Base-by-base conservation (phyloP, 2,113 vertebrate species). In the Lophius piscatorius region DNA sequence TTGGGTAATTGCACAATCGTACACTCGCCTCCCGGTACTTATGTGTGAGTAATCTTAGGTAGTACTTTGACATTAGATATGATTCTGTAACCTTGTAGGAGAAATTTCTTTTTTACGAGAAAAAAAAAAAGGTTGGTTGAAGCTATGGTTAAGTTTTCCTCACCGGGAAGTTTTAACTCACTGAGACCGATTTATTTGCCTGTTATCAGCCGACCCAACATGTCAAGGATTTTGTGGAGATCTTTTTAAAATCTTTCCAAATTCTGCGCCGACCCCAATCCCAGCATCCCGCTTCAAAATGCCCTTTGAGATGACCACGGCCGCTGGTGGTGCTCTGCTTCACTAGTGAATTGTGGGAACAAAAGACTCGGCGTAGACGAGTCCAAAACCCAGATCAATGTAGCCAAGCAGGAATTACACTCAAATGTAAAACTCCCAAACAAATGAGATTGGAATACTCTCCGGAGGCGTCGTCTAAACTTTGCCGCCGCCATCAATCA, bases 381-480 rank as follows among this genome's bases (percentile, higher is more conserved):
- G 10, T 59, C 71, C 39, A 61, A 73, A 81, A 45, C 35, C n/a
- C 54, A 60, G 66, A 76, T 76, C 78, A 81, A 80, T 64, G 72
- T 61, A 74, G 39, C 70, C 47, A 26, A 55, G 58, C 29, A 17
- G 70, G 57, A 76, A 80, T 77, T 82, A 55, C 66, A 67, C 57
- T 68, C 48, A 77, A 80, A 88, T 76, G 78, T 80, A 74, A 80
- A 87, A 80, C 66, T 76, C 74, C 76, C 78, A 82, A 78, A 80
- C 77, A 86, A 84, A 88, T 49, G 82, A 75, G 77, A 81, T 59
- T 64, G 63, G 68, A 59, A 70, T 77, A 75, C 48, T 78, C 82
- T 85, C 80, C 0, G 9, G 73, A 10, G 85, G 83, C 41, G 58
- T 79, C 57, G 70, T 86, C 83, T 61, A 70, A 80, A 84, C 78